These are phyloP conservation scores for Epistrophe grossulariae DNA, from an alignment of 2,888 invertebrate species.

Conservation along the genomic window DNA sequence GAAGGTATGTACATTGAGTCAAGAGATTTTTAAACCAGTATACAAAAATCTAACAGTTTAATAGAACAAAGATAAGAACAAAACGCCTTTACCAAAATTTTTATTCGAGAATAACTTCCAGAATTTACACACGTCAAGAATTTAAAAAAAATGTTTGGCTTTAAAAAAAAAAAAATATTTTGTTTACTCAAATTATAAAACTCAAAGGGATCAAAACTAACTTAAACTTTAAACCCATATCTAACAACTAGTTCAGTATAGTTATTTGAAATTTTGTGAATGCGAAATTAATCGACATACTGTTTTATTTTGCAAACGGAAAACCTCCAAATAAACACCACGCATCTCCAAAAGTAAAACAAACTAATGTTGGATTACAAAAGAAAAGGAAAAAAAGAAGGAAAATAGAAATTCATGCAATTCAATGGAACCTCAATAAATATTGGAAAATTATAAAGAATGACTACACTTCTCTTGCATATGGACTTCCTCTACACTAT, in stretches of 20 bases:
- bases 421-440: conserved; percentile 36
- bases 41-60: no score
- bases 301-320: conserved; percentile 32
- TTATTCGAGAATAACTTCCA: no score
- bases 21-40: not conserved
- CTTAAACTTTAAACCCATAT: not conserved
- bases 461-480: not conserved
- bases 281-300: conserved; percentile 4
- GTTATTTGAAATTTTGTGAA: not conserved
- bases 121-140: no score
- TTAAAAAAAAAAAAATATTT: no score
- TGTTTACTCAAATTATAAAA: not conserved
- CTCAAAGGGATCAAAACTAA: not conserved
- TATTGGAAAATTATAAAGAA: not conserved
- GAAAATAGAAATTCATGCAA: conserved; percentile 17
- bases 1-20: conserved; percentile 40
- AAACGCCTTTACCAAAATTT: no score
- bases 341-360: conserved; percentile 29
- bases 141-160: no score
- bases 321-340: conserved; percentile 38
- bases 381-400: conserved; percentile 3
- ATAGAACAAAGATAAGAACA: not conserved
- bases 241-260: no score
- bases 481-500: not conserved
- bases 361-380: conserved; percentile 31